Conservation (phyloP, 2,888 invertebrate genomes). For the Oscheius sp. region DNA sequence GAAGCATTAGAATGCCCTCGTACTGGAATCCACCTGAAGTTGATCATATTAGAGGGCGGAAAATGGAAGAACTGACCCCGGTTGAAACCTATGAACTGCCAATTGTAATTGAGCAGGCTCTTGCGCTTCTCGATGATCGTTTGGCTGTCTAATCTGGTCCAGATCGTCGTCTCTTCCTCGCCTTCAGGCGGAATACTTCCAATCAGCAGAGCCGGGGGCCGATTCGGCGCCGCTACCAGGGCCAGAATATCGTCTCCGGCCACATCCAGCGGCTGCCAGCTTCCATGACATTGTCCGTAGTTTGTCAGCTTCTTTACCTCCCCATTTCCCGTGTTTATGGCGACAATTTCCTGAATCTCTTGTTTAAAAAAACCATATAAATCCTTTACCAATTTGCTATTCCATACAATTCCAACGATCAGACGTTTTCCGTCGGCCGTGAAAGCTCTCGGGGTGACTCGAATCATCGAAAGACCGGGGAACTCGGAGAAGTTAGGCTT, state of each 20-base stretch:
- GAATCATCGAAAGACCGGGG: slow-evolving; percentile 41
- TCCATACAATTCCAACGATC: slow-evolving; percentile 60
- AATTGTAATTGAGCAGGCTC: slow-evolving; percentile 49
- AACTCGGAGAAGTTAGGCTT: slow-evolving; percentile 39
- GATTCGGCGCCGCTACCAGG: slow-evolving; percentile 61
- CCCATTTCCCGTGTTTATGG: slow-evolving; percentile 50
- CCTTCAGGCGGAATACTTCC: slow-evolving; percentile 49
- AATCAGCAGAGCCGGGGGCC: slow-evolving; percentile 60
- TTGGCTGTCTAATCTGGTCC: slow-evolving; percentile 54
- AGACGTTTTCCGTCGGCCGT: slow-evolving; percentile 58
- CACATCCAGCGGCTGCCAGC: slow-evolving; percentile 66
- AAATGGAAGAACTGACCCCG: slow-evolving; percentile 30
- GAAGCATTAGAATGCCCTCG: slow-evolving; percentile 66
- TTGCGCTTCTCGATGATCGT: slow-evolving; percentile 46
- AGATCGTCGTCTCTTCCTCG: slow-evolving; percentile 52
- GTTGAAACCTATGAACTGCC: slow-evolving; percentile 55
- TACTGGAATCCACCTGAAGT: slow-evolving; percentile 51
- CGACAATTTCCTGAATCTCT: slow-evolving; percentile 52
- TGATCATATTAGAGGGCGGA: background rate
- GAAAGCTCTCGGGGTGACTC: slow-evolving; percentile 52
- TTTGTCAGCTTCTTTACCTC: slow-evolving; percentile 57
- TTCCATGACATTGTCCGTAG: slow-evolving; percentile 52
- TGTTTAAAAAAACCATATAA: background rate
- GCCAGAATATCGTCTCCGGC: slow-evolving; percentile 59
- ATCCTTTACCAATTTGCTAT: slow-evolving; percentile 37